phyloP scores from a whole-genome alignment of 2,797 vertebrate genomes.

The Gastrophryne carolinensis region DNA sequence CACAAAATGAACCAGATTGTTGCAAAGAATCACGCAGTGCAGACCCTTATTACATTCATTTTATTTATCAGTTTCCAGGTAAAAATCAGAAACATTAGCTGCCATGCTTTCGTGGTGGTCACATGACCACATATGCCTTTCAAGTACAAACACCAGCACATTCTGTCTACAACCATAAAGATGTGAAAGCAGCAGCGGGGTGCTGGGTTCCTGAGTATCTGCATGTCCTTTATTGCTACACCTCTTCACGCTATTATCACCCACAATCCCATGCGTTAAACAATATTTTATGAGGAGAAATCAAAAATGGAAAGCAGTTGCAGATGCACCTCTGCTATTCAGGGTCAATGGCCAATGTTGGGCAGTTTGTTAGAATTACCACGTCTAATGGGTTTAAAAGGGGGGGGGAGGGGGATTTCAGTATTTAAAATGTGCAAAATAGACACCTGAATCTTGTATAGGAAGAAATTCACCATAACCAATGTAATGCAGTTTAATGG shows the following conservation, averaged over 20 bases:
- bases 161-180: conserved; percentile 4
- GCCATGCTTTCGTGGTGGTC: background rate
- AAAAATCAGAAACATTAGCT: conserved; percentile 37
- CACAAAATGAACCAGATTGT: background rate
- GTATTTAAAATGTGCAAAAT: no score
- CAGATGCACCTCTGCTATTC: no score
- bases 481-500: no score
- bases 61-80: conserved; percentile 29
- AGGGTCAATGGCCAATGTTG: no score
- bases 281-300: background rate
- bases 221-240: conserved; percentile 25
- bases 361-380: no score
- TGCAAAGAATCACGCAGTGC: background rate
- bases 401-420: no score
- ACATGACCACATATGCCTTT: background rate
- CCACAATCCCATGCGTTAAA: background rate
- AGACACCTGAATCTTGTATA: no score
- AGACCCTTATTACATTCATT: conserved; percentile 9
- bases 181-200: conserved; percentile 27
- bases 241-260: background rate
- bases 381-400: no score
- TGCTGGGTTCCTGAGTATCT: conserved; percentile 34
- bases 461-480: no score
- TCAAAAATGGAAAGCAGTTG: background rate
- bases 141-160: background rate